phyloP scores from a whole-genome alignment of 2,888 invertebrate genomes.

The Dusona sp. region DNA sequence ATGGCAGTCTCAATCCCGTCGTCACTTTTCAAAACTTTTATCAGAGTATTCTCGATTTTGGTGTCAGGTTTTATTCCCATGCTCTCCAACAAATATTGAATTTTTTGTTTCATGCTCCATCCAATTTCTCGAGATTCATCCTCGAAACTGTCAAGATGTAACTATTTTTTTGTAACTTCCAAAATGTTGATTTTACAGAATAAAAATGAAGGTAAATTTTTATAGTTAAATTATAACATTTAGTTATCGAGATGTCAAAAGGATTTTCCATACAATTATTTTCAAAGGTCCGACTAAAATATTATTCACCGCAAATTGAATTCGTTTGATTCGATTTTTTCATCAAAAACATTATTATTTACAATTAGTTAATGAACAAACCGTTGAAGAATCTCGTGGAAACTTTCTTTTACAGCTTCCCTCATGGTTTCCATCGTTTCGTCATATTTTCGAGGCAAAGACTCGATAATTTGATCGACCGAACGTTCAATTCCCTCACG shows the following conservation, averaged over 20 bases:
- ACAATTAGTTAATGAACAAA: slow-evolving; percentile 25
- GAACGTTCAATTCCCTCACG: slow-evolving; percentile 67
- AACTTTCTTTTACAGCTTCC: slow-evolving; percentile 63
- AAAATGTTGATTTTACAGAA: not conserved
- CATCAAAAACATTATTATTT: not conserved
- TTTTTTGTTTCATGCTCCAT: slow-evolving; percentile 65
- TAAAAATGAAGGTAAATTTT: too few relatives aligned
- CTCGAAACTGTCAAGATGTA: slow-evolving; percentile 48
- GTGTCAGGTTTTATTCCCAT: slow-evolving; percentile 66
- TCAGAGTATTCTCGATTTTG: slow-evolving; percentile 54
- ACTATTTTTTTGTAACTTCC: not conserved
- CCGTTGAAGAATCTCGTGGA: slow-evolving; percentile 70
- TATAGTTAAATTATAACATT: too few relatives aligned
- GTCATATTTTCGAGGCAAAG: slow-evolving; percentile 61
- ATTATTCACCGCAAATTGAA: too few relatives aligned
- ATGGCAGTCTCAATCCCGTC: slow-evolving; percentile 55
- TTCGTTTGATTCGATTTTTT: too few relatives aligned
- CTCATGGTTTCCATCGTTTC: slow-evolving; percentile 58
- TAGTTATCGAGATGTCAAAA: too few relatives aligned
- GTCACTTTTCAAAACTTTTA: slow-evolving; percentile 63
- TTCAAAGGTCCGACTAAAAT: too few relatives aligned
- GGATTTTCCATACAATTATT: too few relatives aligned
- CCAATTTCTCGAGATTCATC: slow-evolving; percentile 61
- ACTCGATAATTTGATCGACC: slow-evolving; percentile 66
- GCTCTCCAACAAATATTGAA: slow-evolving; percentile 68